Base-by-base conservation (phyloP, 1,140 invertebrate genomes). In the Drosophila hydei region DNA sequence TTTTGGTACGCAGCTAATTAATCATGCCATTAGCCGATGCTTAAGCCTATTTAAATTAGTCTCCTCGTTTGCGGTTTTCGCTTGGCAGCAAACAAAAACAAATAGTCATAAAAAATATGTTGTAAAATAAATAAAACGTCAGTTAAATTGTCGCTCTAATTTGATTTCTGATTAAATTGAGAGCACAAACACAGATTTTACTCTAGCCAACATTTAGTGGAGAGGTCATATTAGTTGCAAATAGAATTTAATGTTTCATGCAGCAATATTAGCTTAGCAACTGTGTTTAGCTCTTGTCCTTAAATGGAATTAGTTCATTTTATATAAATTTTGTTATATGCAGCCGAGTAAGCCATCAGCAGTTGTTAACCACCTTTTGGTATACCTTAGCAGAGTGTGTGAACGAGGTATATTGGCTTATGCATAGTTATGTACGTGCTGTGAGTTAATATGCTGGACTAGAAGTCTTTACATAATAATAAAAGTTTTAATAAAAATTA, bases 41-140 rank as follows among this genome's bases (percentile, higher is more conserved):
- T 77, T 79, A 64, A 77, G 81, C 60, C 50, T 75, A 87, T 80
- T 85, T 87, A 75, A 76, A 80, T 85, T 75, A 69, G 65, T 71
- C 65, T 87, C 42, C 62, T 52, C 45, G 51, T 48, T 64, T 80
- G 80, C 38, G 80, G 80, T 71, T 65, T 45, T 30, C 7, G 62
- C 59, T 65, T 16, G 43, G 4, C n/a, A 33, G 14, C 73, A 59
- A 74, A 59, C 48, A 58, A 79, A 45, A 27, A 16, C 16, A 55
- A 48, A 27, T 9, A 23, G 52, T 48, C 47, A 21, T 14, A 14
- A 19, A 38, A 50, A 47, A 72, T 18, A 14, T 27, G 4, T 38
- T n/a, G 27, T 0, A 30, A 16, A 52, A 70, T 33, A 68, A 61
- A 68, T 72, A 68, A 61, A 72, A 60, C 55, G 55, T 2, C 40